Conservation (phyloP, 2,888 invertebrate species). For the Parnassius smintheus region DNA sequence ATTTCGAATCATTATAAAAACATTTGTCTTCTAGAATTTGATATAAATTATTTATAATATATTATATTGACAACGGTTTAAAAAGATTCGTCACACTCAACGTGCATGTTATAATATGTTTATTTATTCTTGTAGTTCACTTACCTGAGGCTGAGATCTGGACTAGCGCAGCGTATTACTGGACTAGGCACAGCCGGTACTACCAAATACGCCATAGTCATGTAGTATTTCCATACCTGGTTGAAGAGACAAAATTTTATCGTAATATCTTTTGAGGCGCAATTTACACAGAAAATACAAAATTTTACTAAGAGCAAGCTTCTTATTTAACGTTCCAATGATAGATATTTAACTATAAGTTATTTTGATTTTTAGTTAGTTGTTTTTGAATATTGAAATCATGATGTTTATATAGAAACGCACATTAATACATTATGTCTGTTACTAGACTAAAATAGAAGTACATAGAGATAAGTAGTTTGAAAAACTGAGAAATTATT, state of each 20-base stretch:
- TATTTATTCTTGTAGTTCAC: constrained; percentile 24
- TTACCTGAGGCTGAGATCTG: constrained; percentile 94
- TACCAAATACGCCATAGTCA: constrained; percentile 97
- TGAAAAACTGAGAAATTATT: too few species aligned
- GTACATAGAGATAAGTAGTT: too few species aligned
- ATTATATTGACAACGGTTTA: neutral
- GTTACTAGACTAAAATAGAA: too few species aligned
- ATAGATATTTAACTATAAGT: too few species aligned
- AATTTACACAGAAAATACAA: too few species aligned
- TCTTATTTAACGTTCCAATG: too few species aligned
- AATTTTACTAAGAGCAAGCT: too few species aligned
- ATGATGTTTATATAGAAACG: too few species aligned
- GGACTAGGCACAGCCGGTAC: constrained; percentile 95
- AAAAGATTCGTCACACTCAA: constrained; percentile 9
- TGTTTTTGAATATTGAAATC: too few species aligned
- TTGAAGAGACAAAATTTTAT: neutral
- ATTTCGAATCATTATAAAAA: neutral
- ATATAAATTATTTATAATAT: neutral
- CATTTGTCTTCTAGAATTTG: neutral
- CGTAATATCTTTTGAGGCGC: too few species aligned
- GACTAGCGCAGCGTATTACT: constrained; percentile 94
- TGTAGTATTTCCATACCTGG: constrained; percentile 97
- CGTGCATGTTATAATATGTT: constrained; percentile 4
- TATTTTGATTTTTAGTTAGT: too few species aligned
- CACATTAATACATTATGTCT: too few species aligned